Conservation (phyloP, 2,888 invertebrate genomes). For the Mythimna loreyi region DNA sequence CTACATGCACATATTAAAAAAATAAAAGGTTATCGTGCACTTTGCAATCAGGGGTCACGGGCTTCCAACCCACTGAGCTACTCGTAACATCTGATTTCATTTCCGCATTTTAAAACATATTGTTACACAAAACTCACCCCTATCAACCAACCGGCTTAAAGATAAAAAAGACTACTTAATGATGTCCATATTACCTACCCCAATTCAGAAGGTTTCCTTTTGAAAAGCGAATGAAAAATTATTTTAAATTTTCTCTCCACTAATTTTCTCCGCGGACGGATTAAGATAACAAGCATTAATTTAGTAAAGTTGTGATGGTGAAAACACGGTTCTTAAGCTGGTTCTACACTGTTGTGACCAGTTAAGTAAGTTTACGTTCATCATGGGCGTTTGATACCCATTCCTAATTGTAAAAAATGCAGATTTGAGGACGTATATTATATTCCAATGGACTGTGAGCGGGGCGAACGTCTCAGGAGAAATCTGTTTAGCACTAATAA, state of each 20-base stretch:
- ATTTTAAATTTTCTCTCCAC: constrained; percentile 28
- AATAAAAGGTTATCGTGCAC: constrained; percentile 36
- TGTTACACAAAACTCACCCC: constrained; percentile 15
- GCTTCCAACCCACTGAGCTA: constrained; percentile 19
- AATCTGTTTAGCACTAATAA: too few relatives aligned
- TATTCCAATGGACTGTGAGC: too few relatives aligned
- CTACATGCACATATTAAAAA: neutral
- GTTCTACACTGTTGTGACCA: constrained; percentile 24
- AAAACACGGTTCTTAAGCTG: constrained; percentile 38
- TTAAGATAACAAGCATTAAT: constrained; percentile 54
- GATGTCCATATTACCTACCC: constrained; percentile 11
- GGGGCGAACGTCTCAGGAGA: too few relatives aligned
- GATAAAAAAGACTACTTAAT: constrained; percentile 33
- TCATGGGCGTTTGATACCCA: too few relatives aligned
- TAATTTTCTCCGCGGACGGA: constrained; percentile 41
- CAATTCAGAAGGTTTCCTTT: constrained; percentile 8
- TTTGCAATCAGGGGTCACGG: constrained; percentile 27
- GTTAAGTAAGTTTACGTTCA: too few relatives aligned
- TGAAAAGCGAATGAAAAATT: constrained; percentile 33
- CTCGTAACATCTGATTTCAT: constrained; percentile 38
- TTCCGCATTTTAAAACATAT: constrained; percentile 30
- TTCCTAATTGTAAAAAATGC: too few relatives aligned
- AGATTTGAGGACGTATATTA: too few relatives aligned
- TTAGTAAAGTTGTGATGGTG: constrained; percentile 31
- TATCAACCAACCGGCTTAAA: constrained; percentile 7